These are phyloP conservation scores for Mesoclemmys tuberculata DNA, from an alignment of 2,113 vertebrate genomes.

Conservation along the genomic window DNA sequence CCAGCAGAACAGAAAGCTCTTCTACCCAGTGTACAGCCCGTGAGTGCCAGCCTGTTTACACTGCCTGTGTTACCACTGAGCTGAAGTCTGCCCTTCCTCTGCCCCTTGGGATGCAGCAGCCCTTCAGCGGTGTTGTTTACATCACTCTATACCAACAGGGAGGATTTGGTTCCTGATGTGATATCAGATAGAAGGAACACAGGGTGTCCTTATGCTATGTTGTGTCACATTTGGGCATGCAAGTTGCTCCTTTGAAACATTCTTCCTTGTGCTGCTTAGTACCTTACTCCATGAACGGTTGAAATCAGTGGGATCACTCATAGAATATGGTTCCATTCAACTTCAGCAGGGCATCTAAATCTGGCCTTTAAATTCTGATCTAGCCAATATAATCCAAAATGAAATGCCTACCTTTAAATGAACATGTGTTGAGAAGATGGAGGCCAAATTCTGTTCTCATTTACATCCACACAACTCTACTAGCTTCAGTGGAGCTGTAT, in stretches of 20 bases:
- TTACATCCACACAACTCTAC: background rate
- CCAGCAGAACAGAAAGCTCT: background rate
- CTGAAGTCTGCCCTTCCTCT: background rate
- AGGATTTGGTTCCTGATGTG: background rate
- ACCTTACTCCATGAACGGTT: background rate
- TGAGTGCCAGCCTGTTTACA: background rate
- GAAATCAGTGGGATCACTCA: background rate
- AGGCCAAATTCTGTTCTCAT: background rate
- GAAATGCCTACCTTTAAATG: background rate
- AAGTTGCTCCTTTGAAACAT: background rate
- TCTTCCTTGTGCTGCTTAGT: background rate
- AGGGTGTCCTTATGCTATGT: background rate
- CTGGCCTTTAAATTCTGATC: background rate
- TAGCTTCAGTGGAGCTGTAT: background rate
- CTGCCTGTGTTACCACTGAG: background rate
- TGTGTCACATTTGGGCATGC: rapidly evolving
- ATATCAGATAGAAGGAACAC: background rate
- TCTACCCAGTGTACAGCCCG: background rate
- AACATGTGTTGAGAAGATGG: background rate
- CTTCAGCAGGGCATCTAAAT: background rate
- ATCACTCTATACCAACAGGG: rapidly evolving
- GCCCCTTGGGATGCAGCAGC: background rate
- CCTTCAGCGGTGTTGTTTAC: background rate
- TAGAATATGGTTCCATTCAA: background rate
- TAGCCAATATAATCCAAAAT: background rate